Percentiles rank a stretch among this genome's conserved stretches.
Evolutionary conservation across 2,113 vertebrate genomes (phyloP).

Genomic region (Psettodes erumei): DNA sequence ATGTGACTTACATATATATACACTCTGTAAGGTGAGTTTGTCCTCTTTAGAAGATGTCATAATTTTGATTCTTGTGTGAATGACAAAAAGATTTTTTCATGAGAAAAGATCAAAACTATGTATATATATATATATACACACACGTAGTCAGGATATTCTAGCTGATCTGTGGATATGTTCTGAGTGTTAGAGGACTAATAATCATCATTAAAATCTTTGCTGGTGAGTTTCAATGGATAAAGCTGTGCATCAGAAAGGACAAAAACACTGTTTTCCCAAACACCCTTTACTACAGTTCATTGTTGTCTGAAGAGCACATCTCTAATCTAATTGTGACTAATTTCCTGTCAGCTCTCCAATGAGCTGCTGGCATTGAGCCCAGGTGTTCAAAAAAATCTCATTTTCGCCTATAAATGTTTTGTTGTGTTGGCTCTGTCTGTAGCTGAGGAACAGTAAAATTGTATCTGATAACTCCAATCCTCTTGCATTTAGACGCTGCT

Average conservation of each 20-base stretch:
- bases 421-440: conserved; percentile 2
- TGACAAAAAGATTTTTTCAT: background rate
- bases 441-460: conserved; percentile 2
- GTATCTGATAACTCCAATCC: background rate
- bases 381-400: conserved; percentile 25
- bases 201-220: conserved; percentile 19
- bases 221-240: background rate
- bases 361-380: conserved; percentile 52
- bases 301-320: conserved; percentile 40
- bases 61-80: background rate
- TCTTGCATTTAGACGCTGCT: conserved; percentile 3
- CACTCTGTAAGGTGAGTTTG: background rate
- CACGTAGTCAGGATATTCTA: background rate
- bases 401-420: conserved; percentile 22
- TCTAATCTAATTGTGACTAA: conserved; percentile 69
- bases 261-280: conserved; percentile 27
- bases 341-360: conserved; percentile 63
- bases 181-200: background rate
- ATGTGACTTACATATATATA: too few species aligned
- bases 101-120: background rate
- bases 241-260: conserved; percentile 23
- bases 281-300: conserved; percentile 18
- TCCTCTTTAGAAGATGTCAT: background rate
- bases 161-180: background rate
- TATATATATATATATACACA: too few species aligned